Evolutionary conservation across 2,888 invertebrate genomes (phyloP), one percentile per base, ranked within the genome.

Genomic region (Brachypterus glaber): DNA sequence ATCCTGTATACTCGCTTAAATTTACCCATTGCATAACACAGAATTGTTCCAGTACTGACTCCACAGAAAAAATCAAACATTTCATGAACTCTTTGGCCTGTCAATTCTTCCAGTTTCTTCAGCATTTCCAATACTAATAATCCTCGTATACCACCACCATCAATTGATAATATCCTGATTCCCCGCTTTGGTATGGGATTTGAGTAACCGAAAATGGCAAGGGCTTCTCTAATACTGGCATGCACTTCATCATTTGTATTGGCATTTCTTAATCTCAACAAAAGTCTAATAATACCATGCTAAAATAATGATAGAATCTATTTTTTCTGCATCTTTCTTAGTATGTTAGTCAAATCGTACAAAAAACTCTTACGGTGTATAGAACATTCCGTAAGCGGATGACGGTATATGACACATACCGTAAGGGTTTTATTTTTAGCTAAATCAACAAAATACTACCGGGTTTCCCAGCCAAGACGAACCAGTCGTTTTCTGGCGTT

Each of bases 81-180:
- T 52, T 89, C 77, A 54, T 79, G 69, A 5, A 88, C 75, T 41
- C 62, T 67, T 42, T 70, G 69, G 0, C 79, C 79, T 1, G 82
- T 80, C 11, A 79, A 60, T 42, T 73, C 68, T 64, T 92, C 90
- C 26, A 92, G 62, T 49, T 79, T 78, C 32, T 78, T 74, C 48
- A 92, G 64, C 59, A 89, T 77, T 63, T 88, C 84, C 42, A 92
- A 73, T 4, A 88, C 84, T 44, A 89, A 71, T 43, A 92, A 70
- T 12, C 90, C 90, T 41, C 90, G 73, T 44, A 87, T 80, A 31
- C 91, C 91, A 30, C 92, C 92, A 2, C 92, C 92, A 67, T 92
- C 92, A 49, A 92, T 82, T 1, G 85, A 70, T 35, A 92, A 70
- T 37, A 92, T 75, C 55, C 82, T 71, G 24, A 90, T 79, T 1